Evolutionary conservation across 2,888 invertebrate genomes (phyloP).

Genomic region (Heliconius charithonia): DNA sequence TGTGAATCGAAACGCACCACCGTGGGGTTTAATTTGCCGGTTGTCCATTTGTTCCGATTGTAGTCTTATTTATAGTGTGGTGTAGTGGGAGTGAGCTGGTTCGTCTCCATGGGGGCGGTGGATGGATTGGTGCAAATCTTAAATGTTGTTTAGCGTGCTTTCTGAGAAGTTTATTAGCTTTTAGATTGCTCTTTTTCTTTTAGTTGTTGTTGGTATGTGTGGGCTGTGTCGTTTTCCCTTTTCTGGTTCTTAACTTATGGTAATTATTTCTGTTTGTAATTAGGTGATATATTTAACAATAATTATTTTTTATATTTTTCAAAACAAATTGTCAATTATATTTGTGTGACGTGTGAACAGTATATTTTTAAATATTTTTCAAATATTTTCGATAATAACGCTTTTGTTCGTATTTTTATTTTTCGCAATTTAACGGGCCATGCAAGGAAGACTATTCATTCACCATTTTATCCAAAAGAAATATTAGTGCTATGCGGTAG

Average conservation of each 20-base stretch:
- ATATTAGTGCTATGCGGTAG: no score
- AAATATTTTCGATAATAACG: no score
- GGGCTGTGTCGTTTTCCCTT: neutral
- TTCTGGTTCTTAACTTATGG: neutral
- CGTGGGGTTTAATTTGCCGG: constrained; percentile 78
- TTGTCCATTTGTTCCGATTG: constrained; percentile 83
- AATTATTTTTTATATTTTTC: no score
- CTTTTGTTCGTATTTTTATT: no score
- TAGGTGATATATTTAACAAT: no score
- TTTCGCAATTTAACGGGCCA: no score
- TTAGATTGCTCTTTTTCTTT: constrained; percentile 17
- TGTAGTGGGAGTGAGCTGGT: constrained; percentile 52
- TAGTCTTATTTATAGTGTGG: constrained; percentile 75
- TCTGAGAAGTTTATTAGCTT: constrained; percentile 28
- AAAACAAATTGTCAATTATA: no score
- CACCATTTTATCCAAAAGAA: no score
- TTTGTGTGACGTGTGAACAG: no score
- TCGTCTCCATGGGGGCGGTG: constrained; percentile 44
- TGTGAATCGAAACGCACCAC: constrained; percentile 74
- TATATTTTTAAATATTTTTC: no score
- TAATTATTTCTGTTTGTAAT: neutral
- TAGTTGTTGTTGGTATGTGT: neutral
- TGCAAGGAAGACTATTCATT: no score
- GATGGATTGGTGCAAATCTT: constrained; percentile 45
- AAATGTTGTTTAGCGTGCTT: constrained; percentile 31